Conservation (phyloP, 2,888 invertebrate genomes). For the Melieria crassipennis region DNA sequence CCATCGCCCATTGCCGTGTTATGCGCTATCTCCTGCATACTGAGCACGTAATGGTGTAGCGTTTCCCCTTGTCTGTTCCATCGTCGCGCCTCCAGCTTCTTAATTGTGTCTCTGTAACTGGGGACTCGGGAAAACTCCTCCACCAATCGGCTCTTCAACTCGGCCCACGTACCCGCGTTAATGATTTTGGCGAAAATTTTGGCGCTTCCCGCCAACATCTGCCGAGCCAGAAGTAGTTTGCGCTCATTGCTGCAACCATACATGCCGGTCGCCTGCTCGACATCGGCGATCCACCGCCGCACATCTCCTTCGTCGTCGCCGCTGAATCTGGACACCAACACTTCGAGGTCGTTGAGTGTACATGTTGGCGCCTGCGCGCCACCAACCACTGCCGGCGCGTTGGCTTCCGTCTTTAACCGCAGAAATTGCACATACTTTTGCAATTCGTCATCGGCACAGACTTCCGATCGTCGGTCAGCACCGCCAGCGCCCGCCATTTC, state of each 20-base stretch:
- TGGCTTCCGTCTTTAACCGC: neutral
- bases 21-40: too few relatives aligned
- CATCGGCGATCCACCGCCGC: conserved; percentile 3
- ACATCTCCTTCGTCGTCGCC: conserved; percentile 9
- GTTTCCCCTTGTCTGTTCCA: too few relatives aligned
- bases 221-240: conserved; percentile 9
- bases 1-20: too few relatives aligned
- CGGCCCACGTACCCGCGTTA: neutral
- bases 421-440: conserved; percentile 1
- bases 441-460: neutral
- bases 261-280: conserved; percentile 1
- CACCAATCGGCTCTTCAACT: neutral
- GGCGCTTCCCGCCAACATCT: conserved; percentile 4
- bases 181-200: conserved; percentile 3
- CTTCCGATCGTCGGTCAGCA: too few relatives aligned
- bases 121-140: neutral
- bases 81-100: too few relatives aligned
- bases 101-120: conserved; percentile 8
- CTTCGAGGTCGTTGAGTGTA: neutral
- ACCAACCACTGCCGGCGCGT: neutral
- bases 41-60: too few relatives aligned
- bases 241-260: conserved; percentile 10
- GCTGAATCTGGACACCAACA: conserved; percentile 11
- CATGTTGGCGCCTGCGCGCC: neutral
- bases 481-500: too few relatives aligned